A percentile compares a stretch with the other conserved stretches of the same genome.
Evolutionary conservation across 2,797 vertebrate species (phyloP).

Genomic region (Cyclopterus lumpus): DNA sequence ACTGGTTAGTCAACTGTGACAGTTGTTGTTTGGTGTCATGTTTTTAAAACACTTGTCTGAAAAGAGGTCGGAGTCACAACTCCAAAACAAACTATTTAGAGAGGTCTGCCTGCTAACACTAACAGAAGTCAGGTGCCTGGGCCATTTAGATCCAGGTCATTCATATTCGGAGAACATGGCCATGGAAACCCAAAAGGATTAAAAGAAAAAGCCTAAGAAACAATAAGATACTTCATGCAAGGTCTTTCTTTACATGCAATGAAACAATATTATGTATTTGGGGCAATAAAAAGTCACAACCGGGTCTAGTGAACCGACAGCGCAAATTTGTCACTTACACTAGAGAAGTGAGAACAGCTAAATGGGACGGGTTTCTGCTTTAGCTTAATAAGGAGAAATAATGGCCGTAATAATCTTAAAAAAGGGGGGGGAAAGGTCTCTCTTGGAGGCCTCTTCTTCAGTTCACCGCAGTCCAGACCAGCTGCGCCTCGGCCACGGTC

Average conservation of each 20-base stretch:
- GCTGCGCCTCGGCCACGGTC: conserved; percentile 25
- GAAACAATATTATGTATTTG: neutral
- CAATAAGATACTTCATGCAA: too few species aligned
- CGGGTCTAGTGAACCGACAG: neutral
- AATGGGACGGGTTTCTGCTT: conserved; percentile 7
- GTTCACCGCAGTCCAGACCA: conserved; percentile 20
- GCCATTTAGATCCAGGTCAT: neutral
- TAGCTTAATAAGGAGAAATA: conserved; percentile 29
- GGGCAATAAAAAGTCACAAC: neutral
- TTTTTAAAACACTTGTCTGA: neutral
- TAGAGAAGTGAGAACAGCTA: neutral
- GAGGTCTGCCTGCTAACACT: too few species aligned
- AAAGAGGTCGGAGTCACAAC: neutral
- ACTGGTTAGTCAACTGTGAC: neutral
- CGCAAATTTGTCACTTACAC: conserved; percentile 6
- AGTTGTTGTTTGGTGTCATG: neutral
- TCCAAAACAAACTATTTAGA: neutral
- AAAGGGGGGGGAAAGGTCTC: conserved; percentile 25
- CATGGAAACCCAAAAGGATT: neutral
- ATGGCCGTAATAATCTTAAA: conserved; percentile 37
- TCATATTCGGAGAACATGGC: neutral
- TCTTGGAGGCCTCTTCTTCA: neutral
- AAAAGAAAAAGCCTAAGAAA: neutral
- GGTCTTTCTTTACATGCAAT: neutral
- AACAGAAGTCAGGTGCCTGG: neutral